Conservation (phyloP, 2,113 vertebrate species). For the Condylura cristata region DNA sequence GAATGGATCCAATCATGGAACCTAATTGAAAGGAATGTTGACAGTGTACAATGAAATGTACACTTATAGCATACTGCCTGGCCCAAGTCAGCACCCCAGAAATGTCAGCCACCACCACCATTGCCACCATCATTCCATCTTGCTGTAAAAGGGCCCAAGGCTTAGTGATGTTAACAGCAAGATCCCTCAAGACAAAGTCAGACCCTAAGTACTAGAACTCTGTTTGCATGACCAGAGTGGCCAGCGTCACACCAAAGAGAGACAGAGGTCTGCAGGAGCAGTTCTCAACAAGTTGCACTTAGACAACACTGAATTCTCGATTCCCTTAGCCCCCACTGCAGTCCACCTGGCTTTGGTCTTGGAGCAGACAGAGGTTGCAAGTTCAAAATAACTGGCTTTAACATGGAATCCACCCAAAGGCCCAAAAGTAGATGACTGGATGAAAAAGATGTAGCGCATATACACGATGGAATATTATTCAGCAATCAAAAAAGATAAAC, state of each 20-base stretch:
- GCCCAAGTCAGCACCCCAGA: background rate
- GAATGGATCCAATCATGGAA: background rate
- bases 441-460: too few relatives aligned
- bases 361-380: background rate
- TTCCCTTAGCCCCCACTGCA: fast-evolving
- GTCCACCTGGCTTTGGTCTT: background rate
- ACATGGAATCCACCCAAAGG: too few relatives aligned
- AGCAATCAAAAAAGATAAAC: too few relatives aligned
- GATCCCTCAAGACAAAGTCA: background rate
- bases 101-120: background rate
- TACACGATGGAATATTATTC: too few relatives aligned
- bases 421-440: too few relatives aligned
- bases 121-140: too few relatives aligned
- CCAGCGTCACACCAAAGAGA: background rate
- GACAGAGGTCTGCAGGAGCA: too few relatives aligned
- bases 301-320: fast-evolving
- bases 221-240: background rate
- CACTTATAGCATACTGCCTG: background rate
- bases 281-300: background rate
- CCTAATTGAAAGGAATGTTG: background rate
- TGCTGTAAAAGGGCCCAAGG: background rate
- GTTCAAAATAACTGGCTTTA: too few relatives aligned
- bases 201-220: background rate
- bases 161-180: too few relatives aligned
- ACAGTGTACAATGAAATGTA: background rate